phyloP scores from a whole-genome alignment of 1,140 invertebrate genomes.

The Physella acuta region DNA sequence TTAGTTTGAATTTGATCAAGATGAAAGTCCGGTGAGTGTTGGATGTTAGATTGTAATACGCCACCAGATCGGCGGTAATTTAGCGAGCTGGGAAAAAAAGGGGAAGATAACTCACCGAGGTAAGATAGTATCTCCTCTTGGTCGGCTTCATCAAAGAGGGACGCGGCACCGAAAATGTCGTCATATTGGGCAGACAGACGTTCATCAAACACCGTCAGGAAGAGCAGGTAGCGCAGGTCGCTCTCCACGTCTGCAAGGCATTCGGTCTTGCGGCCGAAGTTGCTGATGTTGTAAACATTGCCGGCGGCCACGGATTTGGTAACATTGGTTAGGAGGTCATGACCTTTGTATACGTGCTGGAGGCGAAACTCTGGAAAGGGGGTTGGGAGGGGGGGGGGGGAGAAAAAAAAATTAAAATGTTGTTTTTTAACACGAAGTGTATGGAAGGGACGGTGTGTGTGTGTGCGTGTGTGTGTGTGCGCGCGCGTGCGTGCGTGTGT shows the following conservation, averaged over 20 bases:
- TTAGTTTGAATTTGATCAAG: too few species aligned
- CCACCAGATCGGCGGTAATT: too few species aligned
- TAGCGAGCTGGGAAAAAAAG: too few species aligned
- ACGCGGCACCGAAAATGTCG: slow-evolving; percentile 56
- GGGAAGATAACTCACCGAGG: slow-evolving; percentile 40
- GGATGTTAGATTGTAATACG: too few species aligned
- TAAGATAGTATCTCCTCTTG: slow-evolving; percentile 44
- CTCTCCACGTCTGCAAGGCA: slow-evolving; percentile 54
- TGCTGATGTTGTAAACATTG: slow-evolving; percentile 49
- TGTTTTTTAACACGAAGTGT: too few species aligned
- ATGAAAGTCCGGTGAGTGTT: too few species aligned
- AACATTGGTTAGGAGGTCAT: slow-evolving; percentile 35
- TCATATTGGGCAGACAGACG: slow-evolving; percentile 57
- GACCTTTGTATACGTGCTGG: slow-evolving; percentile 46
- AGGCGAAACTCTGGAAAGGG: slow-evolving; percentile 42
- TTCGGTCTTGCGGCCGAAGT: slow-evolving; percentile 57
- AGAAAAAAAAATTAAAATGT: background rate
- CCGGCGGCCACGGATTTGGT: slow-evolving; percentile 19
- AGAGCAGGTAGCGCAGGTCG: slow-evolving; percentile 51
- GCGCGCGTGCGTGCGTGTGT: too few species aligned
- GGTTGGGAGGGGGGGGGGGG: too few species aligned
- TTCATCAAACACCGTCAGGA: slow-evolving; percentile 51
- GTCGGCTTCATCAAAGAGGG: slow-evolving; percentile 39
- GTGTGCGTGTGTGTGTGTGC: too few species aligned
- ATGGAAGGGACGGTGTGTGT: too few species aligned